Conservation (phyloP, 2,113 vertebrate species). For the Stomatorhinus ivindoensis region DNA sequence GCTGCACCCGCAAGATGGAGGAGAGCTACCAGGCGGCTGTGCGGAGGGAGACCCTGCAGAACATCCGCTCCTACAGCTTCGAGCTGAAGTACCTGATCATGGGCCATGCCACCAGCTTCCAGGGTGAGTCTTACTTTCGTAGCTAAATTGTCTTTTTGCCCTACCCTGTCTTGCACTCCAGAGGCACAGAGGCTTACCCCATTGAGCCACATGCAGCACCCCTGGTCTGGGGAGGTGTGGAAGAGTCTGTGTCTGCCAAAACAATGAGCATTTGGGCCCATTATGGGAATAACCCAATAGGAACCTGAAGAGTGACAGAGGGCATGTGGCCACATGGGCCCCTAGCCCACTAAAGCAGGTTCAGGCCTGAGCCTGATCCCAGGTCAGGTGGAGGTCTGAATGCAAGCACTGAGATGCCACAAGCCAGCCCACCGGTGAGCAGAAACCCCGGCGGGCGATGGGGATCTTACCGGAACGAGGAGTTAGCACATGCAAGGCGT, state of each 20-base stretch:
- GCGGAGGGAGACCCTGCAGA: conserved; percentile 70
- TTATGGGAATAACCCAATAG: neutral
- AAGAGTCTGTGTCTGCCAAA: neutral
- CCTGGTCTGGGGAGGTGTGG: neutral
- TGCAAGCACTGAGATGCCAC: neutral
- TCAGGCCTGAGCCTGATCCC: neutral
- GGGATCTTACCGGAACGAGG: neutral
- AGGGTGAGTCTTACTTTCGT: conserved; percentile 57
- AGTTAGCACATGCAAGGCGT: neutral
- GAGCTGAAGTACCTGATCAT: conserved; percentile 75
- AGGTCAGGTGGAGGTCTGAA: neutral
- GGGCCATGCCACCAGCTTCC: conserved; percentile 67
- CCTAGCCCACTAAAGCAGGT: neutral
- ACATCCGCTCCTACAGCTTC: conserved; percentile 74
- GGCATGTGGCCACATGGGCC: neutral
- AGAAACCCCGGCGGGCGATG: neutral
- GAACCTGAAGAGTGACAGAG: neutral
- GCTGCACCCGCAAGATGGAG: conserved; percentile 87
- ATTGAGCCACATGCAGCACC: too few relatives aligned
- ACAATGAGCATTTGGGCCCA: neutral
- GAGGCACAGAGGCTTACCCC: neutral
- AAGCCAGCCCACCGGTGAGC: neutral
- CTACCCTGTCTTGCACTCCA: too few relatives aligned
- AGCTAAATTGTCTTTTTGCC: neutral
- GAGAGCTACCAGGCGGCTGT: conserved; percentile 81